Evolutionary conservation across 2,888 invertebrate genomes (phyloP), one percentile per base, ranked within the genome.

Genomic region (Tromatobia lineatoria): DNA sequence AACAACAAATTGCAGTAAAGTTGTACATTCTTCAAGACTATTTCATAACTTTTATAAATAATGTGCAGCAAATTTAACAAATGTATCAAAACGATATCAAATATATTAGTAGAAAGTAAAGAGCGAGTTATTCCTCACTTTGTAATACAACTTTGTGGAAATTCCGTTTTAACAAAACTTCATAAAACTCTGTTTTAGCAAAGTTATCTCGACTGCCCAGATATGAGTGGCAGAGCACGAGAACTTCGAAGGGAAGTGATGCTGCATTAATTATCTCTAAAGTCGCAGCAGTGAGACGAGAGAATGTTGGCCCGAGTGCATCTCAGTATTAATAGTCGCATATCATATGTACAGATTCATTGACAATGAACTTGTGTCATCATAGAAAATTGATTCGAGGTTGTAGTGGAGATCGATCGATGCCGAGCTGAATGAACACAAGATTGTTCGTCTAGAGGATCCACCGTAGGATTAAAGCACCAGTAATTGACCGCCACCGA

Each of bases 341-440:
- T 34, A 66, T 45, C 45, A 13, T 18, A 54, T 75, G 50, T 38
- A 15, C 47, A 18, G 13, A 70, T 42, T 71, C 79, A 83, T 83
- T 83, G 75, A 79, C 82, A 83, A 83, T 83, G 75, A 83, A 79
- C 82, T 79, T 79, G 18, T 79, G 29, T 75, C 64, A 66, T 79
- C 61, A 79, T 70, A 57, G 38, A 75, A 54, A 42, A 80, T 80
- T 59, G 59, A 45, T 71, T 71, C 71, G 57, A 18, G 47, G 47
- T 23, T 52, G 66, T 73, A 73, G 59, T 66, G 20, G 45, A 54
- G 29, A 54, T 50, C 66, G 52, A 73, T 75, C 74, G 57, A 80
- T 59, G 66, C 54, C 52, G 23, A 50, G 66, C 83, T 71, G 83
- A 83, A 80, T 80, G 76, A 67, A 52, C 76, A 71, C 47, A 34